These are phyloP conservation scores for Lasius platythorax DNA, from an alignment of 2,888 invertebrate species.

Conservation along the genomic window DNA sequence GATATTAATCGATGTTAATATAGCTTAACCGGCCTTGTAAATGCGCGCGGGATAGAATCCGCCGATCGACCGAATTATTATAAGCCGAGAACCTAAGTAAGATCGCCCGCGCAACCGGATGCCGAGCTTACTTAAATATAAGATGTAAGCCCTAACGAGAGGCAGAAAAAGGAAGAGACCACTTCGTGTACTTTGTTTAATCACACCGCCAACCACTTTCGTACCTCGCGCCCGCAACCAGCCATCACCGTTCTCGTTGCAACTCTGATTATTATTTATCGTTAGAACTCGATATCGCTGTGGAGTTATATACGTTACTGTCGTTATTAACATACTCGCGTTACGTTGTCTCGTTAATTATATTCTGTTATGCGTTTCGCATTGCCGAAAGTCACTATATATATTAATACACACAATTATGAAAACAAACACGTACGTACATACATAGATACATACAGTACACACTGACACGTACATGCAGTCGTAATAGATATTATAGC, in stretches of 20 bases:
- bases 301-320: slow-evolving; percentile 70
- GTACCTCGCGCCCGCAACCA: slow-evolving; percentile 69
- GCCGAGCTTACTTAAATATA: slow-evolving; percentile 45
- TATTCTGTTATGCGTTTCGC: slow-evolving; percentile 71
- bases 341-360: slow-evolving; percentile 76
- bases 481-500: slow-evolving; percentile 64
- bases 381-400: slow-evolving; percentile 65
- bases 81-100: background rate
- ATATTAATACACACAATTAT: slow-evolving; percentile 62
- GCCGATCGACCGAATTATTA: slow-evolving; percentile 47
- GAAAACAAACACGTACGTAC: slow-evolving; percentile 35
- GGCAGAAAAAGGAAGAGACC: slow-evolving; percentile 38
- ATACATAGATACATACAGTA: slow-evolving; percentile 36
- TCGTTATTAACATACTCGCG: slow-evolving; percentile 74
- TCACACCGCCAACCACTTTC: slow-evolving; percentile 63
- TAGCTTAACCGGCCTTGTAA: slow-evolving; percentile 41
- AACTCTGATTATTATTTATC: slow-evolving; percentile 70
- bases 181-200: slow-evolving; percentile 35
- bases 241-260: slow-evolving; percentile 71
- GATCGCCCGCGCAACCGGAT: slow-evolving; percentile 37
- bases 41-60: slow-evolving; percentile 38
- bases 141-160: slow-evolving; percentile 36
- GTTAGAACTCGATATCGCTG: slow-evolving; percentile 68
- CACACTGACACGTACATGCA: slow-evolving; percentile 58
- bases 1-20: slow-evolving; percentile 46